Base-by-base conservation (phyloP, 2,888 invertebrate species). In the Drosophila multiciliata region DNA sequence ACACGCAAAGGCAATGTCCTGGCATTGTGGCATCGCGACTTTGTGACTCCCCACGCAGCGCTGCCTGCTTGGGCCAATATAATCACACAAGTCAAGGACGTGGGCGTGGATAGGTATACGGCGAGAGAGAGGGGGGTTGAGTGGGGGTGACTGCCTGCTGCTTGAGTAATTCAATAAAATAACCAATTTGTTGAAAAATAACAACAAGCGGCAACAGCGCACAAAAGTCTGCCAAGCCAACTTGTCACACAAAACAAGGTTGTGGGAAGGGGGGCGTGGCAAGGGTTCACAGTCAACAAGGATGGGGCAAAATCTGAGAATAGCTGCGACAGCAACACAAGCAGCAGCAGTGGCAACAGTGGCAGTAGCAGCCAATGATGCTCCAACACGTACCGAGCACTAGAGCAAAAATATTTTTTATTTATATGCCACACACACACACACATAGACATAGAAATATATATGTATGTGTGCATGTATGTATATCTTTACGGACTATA, bases 131-230 rank as follows among this genome's bases (percentile, higher is more conserved):
- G 42, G n/a, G 42, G n/a, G 54, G 38, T 42, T 42, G 42, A 6
- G 40, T 3, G 48, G 7, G 35, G 23, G 17, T 15, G 50, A 55
- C 69, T 69, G 75, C 84, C 87, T 87, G 85, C 83, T 82, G 90
- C 81, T 86, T 89, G 88, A 89, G 90, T 87, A 88, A 87, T 87
- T 87, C 90, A 90, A 87, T 87, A 87, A 87, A 90, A 87, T 87
- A 87, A 87, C 88, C 89, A 87, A 87, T 87, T 87, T 87, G 87
- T 86, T 90, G 77, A 75, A 78, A 85, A 88, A 88, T 76, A 88
- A 90, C 90, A 86, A 88, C 86, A 85, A 89, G 77, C 78, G 73
- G 59, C 86, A 82, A 65, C 75, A 73, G 68, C 67, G 67, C 66
- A 71, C 61, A 74, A 77, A 79, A 77, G 61, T 63, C 75, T 82